Evolutionary conservation across 2,797 vertebrate species (phyloP), one percentile per base, ranked within the genome.

Genomic region (Enteromius trimaculatus): DNA sequence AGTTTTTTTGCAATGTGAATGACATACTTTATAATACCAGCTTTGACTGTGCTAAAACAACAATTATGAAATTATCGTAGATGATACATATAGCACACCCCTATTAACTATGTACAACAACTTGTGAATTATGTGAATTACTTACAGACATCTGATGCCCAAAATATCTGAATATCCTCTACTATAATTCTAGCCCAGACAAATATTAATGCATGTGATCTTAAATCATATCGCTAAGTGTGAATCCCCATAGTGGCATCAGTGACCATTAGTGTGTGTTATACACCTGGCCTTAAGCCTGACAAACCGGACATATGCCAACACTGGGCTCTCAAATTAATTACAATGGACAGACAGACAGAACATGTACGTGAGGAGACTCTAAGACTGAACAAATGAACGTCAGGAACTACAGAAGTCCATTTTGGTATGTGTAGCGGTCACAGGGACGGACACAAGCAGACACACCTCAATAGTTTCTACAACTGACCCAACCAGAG

Each of bases 261-360:
- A 60, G 47, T 71, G 69, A 82, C 70, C 71, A 47, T 34, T 29
- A 74, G 51, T 83, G 68, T 51, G 78, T 84, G 82, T 88, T 80
- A 89, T 76, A 74, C 75, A 84, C 53, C 80, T 86, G 83, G 81
- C 79, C 44, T 47, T 16, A 62, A 23, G 83, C 81, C 84, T 85
- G 53, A 68, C 81, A 81, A 39, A 19, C 55, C 34, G 64, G 81
- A 65, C 31, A 51, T 64, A 60, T 47, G 83, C 82, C 86, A 88
- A 83, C 66, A 76, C 71, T 34, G 51, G 69, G 77, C 87, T 87
- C 82, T 86, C 68, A 85, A 80, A 87, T 88, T 86, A 88, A 88
- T 88, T 86, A 84, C 79, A 79, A 29, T 29, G 44, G 47, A 84
- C 62, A 84, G 82, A 78, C 71, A 60, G 81, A 84, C 53, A 76